Evolutionary conservation across 2,888 invertebrate species (phyloP).

Genomic region (Andrena trimmerana): DNA sequence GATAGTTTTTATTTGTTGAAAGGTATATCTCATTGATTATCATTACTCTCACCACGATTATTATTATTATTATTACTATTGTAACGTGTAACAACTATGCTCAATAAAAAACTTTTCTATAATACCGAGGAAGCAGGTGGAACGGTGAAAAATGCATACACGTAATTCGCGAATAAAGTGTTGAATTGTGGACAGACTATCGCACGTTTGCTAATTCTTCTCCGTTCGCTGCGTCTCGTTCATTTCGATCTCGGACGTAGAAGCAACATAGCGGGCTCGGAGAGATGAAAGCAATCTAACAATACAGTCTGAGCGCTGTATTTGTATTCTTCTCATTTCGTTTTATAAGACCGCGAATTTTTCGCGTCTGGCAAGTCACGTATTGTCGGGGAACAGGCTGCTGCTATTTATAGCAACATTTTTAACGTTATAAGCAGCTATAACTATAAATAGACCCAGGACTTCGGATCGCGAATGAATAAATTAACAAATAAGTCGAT

Average conservation of each 20-base stretch:
- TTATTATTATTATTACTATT: slow-evolving; percentile 77
- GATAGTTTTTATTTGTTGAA: slow-evolving; percentile 76
- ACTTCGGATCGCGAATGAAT: too few relatives aligned
- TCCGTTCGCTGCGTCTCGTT: too few relatives aligned
- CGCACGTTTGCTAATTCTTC: too few relatives aligned
- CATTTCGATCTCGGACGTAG: too few relatives aligned
- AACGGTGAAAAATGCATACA: background rate
- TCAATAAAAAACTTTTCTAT: slow-evolving; percentile 84
- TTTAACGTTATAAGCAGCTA: slow-evolving; percentile 47
- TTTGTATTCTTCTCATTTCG: background rate
- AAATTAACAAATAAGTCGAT: background rate
- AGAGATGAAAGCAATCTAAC: background rate
- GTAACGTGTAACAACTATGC: slow-evolving; percentile 82
- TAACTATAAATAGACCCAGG: too few relatives aligned
- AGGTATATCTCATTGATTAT: slow-evolving; percentile 77
- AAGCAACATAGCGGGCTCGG: background rate
- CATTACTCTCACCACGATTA: slow-evolving; percentile 56
- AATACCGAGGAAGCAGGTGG: slow-evolving; percentile 68
- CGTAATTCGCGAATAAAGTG: background rate
- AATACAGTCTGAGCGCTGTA: background rate
- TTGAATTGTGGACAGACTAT: too few relatives aligned
- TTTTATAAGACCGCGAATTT: slow-evolving; percentile 37
- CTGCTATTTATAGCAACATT: slow-evolving; percentile 51
- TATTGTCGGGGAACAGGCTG: slow-evolving; percentile 30
- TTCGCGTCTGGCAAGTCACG: slow-evolving; percentile 38